These are phyloP conservation scores for Pteruthius melanotis DNA, from an alignment of 2,113 vertebrate species.

Conservation along the genomic window DNA sequence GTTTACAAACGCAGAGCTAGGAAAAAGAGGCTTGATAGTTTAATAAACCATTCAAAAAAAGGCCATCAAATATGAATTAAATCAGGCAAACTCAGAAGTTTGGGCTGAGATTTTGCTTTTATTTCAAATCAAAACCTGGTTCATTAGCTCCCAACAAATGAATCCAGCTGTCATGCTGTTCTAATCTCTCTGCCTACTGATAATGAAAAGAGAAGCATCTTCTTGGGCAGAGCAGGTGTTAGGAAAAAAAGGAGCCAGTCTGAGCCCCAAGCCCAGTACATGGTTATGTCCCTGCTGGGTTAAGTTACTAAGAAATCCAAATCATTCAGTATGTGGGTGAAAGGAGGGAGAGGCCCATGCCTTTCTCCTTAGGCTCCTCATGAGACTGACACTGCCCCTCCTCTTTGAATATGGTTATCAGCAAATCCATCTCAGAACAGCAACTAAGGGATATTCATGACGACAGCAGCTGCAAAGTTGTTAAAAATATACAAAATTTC, in stretches of 20 bases:
- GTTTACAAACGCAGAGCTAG: not conserved
- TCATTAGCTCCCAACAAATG: not conserved
- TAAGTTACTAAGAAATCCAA: constrained; percentile 47
- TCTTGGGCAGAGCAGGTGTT: constrained; percentile 39
- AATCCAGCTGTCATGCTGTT: not conserved
- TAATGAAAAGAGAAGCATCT: not conserved
- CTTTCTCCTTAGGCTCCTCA: not conserved
- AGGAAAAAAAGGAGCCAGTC: not conserved
- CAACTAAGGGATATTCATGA: constrained; percentile 9
- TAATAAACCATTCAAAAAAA: not conserved
- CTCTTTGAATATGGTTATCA: not conserved
- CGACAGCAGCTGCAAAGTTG: constrained; percentile 37
- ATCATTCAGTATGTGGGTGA: not conserved
- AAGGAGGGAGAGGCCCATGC: constrained; percentile 8
- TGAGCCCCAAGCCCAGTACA: not conserved
- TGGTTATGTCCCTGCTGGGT: not conserved
- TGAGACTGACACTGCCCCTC: not conserved
- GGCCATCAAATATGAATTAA: not conserved
- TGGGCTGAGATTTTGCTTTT: not conserved
- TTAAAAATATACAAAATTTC: constrained; percentile 59
- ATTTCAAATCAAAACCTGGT: not conserved
- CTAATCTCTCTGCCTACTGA: not conserved
- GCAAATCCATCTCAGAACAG: not conserved
- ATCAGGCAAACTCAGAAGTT: not conserved
- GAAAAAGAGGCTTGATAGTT: not conserved